These are phyloP conservation scores for Podarcis muralis DNA, from an alignment of 2,113 vertebrate species.

Conservation along the genomic window DNA sequence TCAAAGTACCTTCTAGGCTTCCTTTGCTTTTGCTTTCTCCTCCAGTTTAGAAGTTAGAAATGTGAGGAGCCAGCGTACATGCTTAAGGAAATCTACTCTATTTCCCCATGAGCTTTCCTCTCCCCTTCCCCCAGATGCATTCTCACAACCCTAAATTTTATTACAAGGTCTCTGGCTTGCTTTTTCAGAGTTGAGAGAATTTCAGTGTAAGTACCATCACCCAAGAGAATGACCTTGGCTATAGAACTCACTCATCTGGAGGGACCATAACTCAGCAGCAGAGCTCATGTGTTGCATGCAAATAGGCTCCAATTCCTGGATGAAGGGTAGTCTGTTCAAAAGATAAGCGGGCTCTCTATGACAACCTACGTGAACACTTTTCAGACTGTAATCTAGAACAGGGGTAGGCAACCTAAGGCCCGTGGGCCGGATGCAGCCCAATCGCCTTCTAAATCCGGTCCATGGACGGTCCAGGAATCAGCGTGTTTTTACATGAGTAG, in stretches of 20 bases:
- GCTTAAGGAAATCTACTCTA: neutral
- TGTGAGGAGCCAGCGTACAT: neutral
- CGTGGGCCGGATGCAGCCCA: no score
- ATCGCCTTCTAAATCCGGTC: no score
- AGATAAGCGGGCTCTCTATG: no score
- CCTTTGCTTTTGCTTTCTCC: conserved; percentile 19
- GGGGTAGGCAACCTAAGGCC: no score
- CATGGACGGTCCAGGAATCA: no score
- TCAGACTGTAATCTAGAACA: no score
- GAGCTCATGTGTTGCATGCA: neutral
- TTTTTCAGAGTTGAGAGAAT: neutral
- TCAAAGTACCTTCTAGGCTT: neutral
- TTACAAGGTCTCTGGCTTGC: conserved; percentile 12
- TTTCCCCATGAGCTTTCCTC: neutral
- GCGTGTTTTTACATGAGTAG: no score
- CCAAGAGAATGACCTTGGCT: conserved; percentile 26
- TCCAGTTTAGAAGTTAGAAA: neutral
- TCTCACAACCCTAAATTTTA: conserved; percentile 17
- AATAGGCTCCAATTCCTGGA: neutral
- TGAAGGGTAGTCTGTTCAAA: neutral
- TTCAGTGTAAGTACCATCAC: conserved; percentile 12
- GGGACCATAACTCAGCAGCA: neutral
- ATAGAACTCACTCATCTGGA: neutral
- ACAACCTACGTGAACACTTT: no score
- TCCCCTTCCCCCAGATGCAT: conserved; percentile 10